phyloP scores from a whole-genome alignment of 1,140 invertebrate species.

The Trypoxylus dichotomus region DNA sequence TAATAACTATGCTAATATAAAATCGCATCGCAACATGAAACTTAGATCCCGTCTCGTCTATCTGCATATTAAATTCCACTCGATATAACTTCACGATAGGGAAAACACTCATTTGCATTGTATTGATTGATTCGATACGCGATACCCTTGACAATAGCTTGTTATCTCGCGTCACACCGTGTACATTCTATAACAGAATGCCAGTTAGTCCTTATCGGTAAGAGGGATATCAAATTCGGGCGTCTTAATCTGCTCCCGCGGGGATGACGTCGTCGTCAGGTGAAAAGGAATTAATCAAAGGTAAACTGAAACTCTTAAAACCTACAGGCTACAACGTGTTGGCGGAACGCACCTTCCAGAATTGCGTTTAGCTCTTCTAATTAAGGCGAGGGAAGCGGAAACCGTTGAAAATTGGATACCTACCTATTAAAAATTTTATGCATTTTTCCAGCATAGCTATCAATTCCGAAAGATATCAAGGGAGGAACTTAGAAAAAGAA shows the following conservation, averaged over 20 bases:
- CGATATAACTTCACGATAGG: background rate
- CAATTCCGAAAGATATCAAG: background rate
- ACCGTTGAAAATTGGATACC: conserved; percentile 1
- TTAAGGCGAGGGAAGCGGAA: background rate
- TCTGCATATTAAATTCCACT: conserved; percentile 9
- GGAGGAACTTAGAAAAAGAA: background rate
- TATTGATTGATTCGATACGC: conserved; percentile 20
- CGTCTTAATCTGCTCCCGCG: conserved; percentile 16
- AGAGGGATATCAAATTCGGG: conserved; percentile 15
- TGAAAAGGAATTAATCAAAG: conserved; percentile 23
- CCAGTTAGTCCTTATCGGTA: conserved; percentile 5
- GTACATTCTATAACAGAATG: conserved; percentile 13
- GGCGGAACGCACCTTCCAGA: background rate
- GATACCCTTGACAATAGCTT: conserved; percentile 16
- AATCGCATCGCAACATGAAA: background rate
- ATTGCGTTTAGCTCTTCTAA: background rate
- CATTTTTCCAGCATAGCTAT: background rate
- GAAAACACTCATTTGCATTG: conserved; percentile 15
- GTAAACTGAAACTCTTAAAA: conserved; percentile 20
- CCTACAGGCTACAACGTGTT: background rate
- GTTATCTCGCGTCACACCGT: background rate
- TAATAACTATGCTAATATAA: background rate
- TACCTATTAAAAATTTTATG: conserved; percentile 13
- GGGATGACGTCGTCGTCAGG: conserved; percentile 8
- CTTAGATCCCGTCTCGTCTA: background rate